Conservation (phyloP, 2,888 invertebrate genomes). For the Meandrusa payeni region DNA sequence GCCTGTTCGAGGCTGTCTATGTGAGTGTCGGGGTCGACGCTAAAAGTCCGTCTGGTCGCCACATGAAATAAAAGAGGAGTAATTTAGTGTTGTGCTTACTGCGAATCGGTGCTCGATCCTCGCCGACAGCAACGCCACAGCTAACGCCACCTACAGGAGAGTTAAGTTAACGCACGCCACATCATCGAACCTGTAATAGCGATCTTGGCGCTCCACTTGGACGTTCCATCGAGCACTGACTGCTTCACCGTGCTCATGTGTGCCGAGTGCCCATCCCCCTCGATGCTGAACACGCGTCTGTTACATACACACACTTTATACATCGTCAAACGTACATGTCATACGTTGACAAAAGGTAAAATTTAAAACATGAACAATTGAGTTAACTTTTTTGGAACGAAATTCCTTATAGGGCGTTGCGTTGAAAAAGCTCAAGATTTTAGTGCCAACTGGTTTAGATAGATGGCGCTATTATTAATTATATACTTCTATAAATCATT, state of each 20-base stretch:
- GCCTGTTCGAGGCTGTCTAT: slow-evolving; percentile 98
- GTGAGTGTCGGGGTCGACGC: slow-evolving; percentile 98
- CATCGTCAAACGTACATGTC: too few relatives aligned
- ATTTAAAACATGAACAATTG: too few relatives aligned
- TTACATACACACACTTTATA: slow-evolving; percentile 59
- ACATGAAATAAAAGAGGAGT: slow-evolving; percentile 76
- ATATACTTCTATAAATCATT: too few relatives aligned
- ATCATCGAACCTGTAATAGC: slow-evolving; percentile 98
- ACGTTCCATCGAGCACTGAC: slow-evolving; percentile 99
- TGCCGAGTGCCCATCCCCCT: slow-evolving; percentile 95
- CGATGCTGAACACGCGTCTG: slow-evolving; percentile 98
- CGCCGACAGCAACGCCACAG: slow-evolving; percentile 34
- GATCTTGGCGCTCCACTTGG: slow-evolving; percentile 99
- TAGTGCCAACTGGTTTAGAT: too few relatives aligned
- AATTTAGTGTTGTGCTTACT: slow-evolving; percentile 66
- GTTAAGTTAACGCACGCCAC: slow-evolving; percentile 44
- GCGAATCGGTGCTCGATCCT: slow-evolving; percentile 39
- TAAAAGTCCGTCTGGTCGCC: slow-evolving; percentile 94
- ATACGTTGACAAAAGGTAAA: too few relatives aligned
- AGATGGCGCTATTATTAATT: too few relatives aligned
- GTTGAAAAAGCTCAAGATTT: too few relatives aligned
- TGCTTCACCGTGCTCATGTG: slow-evolving; percentile 99
- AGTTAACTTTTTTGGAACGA: too few relatives aligned
- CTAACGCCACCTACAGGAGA: slow-evolving; percentile 32
- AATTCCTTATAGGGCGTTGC: too few relatives aligned